Base-by-base conservation (phyloP, 2,888 invertebrate genomes). In the Microctonus hyperodae region DNA sequence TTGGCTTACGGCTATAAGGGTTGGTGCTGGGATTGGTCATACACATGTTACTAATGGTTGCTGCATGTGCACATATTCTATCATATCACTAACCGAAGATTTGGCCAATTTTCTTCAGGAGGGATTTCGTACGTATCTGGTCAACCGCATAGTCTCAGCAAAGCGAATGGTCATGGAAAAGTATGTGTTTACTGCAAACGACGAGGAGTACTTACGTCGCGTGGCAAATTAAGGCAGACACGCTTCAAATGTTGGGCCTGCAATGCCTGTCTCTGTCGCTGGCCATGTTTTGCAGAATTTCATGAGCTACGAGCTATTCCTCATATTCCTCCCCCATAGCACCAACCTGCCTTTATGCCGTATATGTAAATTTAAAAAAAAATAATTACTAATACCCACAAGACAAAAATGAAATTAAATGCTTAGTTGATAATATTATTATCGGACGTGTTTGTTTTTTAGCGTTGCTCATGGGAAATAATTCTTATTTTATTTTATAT, bases 211-310 rank as follows among this genome's bases (percentile, higher is more conserved):
- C 79, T 83, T 71, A 84, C 84, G 74, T 82, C 83, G 75, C 82
- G 83, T 72, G 84, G 84, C 76, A 83, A 83, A 70, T 81, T 83
- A 77, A 80, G 80, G 72, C 84, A 84, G 81, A 84, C 84, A 75
- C 83, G 84, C 78, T 84, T 84, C 84, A 84, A 83, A 78, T 84
- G 84, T 76, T 83, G 82, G 82, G 79, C 83, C 80, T 84, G 84
- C 80, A 82, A 83, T 79, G 82, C 83, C 79, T 83, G 82, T 78
- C 77, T 84, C 75, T 84, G 84, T 75, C 82, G 83, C 69, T 83
- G 82, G 81, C 83, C 83, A 68, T 84, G 84, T 78, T 84, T 84
- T 79, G 79, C 80, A 72, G 84, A 85, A 73, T 84, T 79, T 78
- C 84, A 85, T 77, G 79, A 83, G 78, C 77, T 80, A 74, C 80